Conservation (phyloP, 1,140 invertebrate species). For the Contarinia nasturtii region DNA sequence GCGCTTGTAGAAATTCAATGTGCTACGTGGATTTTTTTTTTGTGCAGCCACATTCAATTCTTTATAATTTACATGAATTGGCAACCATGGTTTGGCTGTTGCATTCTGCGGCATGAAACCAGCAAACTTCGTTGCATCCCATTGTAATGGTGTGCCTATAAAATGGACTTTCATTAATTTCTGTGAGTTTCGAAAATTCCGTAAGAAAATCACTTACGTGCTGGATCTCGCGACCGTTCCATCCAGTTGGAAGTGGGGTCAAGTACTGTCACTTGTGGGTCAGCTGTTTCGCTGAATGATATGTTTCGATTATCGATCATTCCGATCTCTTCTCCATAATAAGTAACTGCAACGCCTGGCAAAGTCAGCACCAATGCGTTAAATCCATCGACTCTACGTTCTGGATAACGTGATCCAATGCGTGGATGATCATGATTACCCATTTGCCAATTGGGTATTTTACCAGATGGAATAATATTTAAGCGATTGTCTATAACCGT, state of each 20-base stretch:
- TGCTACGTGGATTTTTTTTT: constrained; percentile 16
- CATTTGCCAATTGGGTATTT: constrained; percentile 45
- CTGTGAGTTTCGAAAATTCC: no score
- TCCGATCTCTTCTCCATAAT: constrained; percentile 68
- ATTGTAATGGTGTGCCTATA: no score
- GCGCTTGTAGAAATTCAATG: constrained; percentile 29
- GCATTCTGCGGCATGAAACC: neutral
- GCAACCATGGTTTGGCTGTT: constrained; percentile 35
- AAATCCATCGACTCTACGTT: constrained; percentile 43
- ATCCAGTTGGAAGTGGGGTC: constrained; percentile 27
- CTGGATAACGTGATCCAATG: constrained; percentile 39
- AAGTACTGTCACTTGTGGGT: constrained; percentile 32
- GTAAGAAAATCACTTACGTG: no score
- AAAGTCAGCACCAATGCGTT: constrained; percentile 54
- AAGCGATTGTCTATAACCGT: constrained; percentile 31
- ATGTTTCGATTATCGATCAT: constrained; percentile 42
- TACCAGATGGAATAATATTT: constrained; percentile 31
- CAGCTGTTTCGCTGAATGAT: constrained; percentile 30
- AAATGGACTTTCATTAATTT: no score
- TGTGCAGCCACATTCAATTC: constrained; percentile 26
- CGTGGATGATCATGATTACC: constrained; percentile 57
- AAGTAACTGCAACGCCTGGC: constrained; percentile 59
- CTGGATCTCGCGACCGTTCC: constrained; percentile 37
- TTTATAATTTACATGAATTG: constrained; percentile 28
- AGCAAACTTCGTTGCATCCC: constrained; percentile 36